These are phyloP conservation scores for Sphenodon punctatus DNA, from an alignment of 2,797 vertebrate species.

Conservation along the genomic window DNA sequence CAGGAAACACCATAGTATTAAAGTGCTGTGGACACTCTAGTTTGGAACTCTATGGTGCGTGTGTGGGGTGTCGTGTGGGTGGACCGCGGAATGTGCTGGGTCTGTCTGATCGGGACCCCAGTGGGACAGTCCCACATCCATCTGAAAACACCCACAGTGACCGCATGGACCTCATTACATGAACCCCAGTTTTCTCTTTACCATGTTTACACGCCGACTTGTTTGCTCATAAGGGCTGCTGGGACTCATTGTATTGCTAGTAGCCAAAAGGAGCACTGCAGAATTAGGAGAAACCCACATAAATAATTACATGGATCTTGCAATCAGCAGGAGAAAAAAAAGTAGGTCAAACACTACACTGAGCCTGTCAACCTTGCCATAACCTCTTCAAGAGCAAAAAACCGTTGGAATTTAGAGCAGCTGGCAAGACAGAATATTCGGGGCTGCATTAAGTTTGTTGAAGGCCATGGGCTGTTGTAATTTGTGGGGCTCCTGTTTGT, in stretches of 20 bases:
- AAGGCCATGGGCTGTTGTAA: no score
- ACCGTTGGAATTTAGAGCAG: constrained; percentile 47
- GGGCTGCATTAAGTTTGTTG: no score
- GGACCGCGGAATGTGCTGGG: no score
- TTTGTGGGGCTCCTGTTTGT: no score
- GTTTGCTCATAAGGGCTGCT: not conserved
- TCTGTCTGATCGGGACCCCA: no score
- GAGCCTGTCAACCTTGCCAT: constrained; percentile 15
- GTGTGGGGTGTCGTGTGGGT: no score
- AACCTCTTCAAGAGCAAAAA: constrained; percentile 34
- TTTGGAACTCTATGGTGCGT: no score
- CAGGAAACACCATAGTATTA: no score
- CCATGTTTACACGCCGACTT: not conserved
- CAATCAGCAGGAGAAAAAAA: constrained; percentile 30
- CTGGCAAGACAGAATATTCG: constrained; percentile 16
- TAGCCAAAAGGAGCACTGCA: not conserved
- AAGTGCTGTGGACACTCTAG: no score
- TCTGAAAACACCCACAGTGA: no score
- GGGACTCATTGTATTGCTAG: constrained; percentile 9
- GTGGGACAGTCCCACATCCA: no score
- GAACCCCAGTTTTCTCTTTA: not conserved
- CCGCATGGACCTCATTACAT: no score
- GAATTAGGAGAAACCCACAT: constrained; percentile 8
- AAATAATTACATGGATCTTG: constrained; percentile 54
- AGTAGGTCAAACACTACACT: constrained; percentile 17